phyloP scores from a whole-genome alignment of 2,113 vertebrate species.

The Psephotus haematonotus region DNA sequence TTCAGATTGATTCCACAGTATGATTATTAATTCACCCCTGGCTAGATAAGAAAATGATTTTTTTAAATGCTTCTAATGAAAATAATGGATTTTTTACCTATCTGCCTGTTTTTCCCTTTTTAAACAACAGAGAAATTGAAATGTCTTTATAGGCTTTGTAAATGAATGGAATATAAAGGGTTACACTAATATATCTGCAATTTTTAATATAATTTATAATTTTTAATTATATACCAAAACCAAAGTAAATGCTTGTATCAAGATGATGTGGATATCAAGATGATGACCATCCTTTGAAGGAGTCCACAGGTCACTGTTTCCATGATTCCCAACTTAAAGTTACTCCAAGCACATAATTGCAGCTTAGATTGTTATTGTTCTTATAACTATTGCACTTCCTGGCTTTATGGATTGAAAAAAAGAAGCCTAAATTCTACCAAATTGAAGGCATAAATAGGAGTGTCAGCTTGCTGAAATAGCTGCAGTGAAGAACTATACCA shows the following conservation, averaged over 20 bases:
- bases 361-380: neutral
- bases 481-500: neutral
- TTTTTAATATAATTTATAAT: neutral
- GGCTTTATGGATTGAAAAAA: neutral
- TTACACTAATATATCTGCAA: neutral
- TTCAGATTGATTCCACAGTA: neutral
- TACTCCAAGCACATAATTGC: neutral
- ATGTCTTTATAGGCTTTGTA: neutral
- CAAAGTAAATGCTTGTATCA: neutral
- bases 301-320: neutral
- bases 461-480: neutral
- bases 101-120: neutral
- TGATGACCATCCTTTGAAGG: neutral
- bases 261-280: neutral
- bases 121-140: neutral
- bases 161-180: neutral
- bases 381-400: neutral
- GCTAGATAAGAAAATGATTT: neutral
- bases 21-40: neutral
- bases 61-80: neutral
- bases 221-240: neutral
- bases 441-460: neutral
- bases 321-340: neutral
- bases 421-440: neutral
- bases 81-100: rapidly evolving